phyloP scores from a whole-genome alignment of 2,797 vertebrate genomes.

The Tiaroga cobitis region DNA sequence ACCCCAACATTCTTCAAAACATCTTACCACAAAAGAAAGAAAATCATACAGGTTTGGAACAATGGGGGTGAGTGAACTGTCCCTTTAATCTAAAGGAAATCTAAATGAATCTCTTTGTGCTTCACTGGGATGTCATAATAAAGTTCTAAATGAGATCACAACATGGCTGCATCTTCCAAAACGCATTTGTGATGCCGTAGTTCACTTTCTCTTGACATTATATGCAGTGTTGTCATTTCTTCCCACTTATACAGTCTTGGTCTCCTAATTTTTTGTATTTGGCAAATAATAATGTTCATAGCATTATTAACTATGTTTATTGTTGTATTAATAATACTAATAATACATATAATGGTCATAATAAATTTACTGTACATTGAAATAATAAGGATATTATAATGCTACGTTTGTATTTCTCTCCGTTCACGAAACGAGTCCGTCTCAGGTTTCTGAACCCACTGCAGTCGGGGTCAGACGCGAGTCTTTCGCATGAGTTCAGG shows the following conservation, averaged over 20 bases:
- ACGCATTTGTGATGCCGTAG: constrained; percentile 9
- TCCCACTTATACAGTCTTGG: constrained; percentile 46
- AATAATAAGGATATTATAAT: constrained; percentile 56
- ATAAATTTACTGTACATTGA: constrained; percentile 72
- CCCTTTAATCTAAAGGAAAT: background rate
- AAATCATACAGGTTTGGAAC: background rate
- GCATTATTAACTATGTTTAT: constrained; percentile 52
- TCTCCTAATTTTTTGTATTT: constrained; percentile 54
- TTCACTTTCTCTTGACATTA: constrained; percentile 1
- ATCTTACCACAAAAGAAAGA: background rate
- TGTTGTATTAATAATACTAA: constrained; percentile 71
- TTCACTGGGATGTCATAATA: constrained; percentile 1
- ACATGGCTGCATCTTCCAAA: constrained; percentile 39
- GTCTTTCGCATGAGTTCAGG: constrained; percentile 32
- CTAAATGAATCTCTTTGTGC: background rate
- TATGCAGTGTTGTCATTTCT: constrained; percentile 27
- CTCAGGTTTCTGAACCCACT: background rate
- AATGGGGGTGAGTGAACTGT: background rate
- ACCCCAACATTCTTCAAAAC: background rate
- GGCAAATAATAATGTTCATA: constrained; percentile 59
- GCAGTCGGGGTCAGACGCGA: constrained; percentile 1
- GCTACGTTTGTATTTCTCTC: constrained; percentile 59
- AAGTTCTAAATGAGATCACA: constrained; percentile 52
- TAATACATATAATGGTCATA: constrained; percentile 71
- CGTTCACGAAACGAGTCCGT: constrained; percentile 24